Conservation (phyloP, 2,888 invertebrate genomes). For the Polylopha cassiicola region DNA sequence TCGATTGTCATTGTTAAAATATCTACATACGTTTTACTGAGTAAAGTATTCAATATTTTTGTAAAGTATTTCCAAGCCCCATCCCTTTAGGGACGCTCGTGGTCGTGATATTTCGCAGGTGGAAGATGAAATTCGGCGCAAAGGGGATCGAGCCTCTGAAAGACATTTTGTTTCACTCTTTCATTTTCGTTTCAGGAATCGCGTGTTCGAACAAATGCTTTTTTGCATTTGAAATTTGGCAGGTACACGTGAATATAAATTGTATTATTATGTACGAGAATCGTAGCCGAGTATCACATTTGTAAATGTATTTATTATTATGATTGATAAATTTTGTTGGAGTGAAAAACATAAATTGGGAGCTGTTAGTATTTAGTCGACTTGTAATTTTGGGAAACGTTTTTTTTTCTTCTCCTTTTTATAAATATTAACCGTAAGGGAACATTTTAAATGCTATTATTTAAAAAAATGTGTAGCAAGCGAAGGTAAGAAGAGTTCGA, state of each 20-base stretch:
- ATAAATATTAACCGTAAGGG: too few species aligned
- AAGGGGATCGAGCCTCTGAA: conserved; percentile 16
- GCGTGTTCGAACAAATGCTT: too few species aligned
- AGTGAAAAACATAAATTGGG: too few species aligned
- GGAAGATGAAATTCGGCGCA: conserved; percentile 22
- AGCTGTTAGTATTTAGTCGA: too few species aligned
- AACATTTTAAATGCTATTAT: conserved; percentile 28
- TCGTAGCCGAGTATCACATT: too few species aligned
- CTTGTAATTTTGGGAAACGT: too few species aligned
- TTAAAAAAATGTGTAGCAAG: conserved; percentile 24
- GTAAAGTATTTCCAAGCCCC: not conserved
- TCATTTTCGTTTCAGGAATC: conserved; percentile 22
- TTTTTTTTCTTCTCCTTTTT: too few species aligned
- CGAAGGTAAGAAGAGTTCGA: conserved; percentile 20
- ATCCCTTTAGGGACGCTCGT: conserved; percentile 2
- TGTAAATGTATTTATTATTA: too few species aligned
- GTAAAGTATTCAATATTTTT: conserved; percentile 2
- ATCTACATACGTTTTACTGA: not conserved
- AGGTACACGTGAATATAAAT: conserved; percentile 13
- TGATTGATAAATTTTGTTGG: too few species aligned
- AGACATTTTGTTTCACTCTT: conserved; percentile 21
- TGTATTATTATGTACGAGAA: conserved; percentile 8
- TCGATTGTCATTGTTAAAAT: not conserved
- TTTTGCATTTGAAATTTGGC: too few species aligned
- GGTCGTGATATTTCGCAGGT: conserved; percentile 21